Evolutionary conservation across 2,797 vertebrate genomes (phyloP), one percentile per base, ranked within the genome.

Genomic region (Eulemur mongoz): DNA sequence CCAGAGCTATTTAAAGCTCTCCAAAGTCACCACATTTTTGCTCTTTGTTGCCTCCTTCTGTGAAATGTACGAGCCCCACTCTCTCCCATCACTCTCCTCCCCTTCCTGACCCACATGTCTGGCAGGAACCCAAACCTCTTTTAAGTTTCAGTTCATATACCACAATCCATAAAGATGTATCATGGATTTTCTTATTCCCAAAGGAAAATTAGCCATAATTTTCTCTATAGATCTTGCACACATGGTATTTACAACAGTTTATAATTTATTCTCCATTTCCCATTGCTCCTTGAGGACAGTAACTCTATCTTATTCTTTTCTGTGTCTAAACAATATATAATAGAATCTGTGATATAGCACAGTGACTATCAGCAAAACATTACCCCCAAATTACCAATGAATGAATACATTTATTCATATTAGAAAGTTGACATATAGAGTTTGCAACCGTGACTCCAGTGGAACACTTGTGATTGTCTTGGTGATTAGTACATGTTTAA

Each of bases 121-220:
- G n/a, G 15, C 14, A 78, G 93, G 25, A 59, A 27, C 20, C 8
- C 38, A 57, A 43, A 80, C 18, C 45, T 73, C 23, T 59, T 73
- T 89, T 32, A 90, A 57, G 3, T 54, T 69, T 82, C 25, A 43
- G 25, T 50, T 82, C n/a, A 43, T 35, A 2, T 1, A 35, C 17
- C 22, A 78, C 13, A 65, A 32, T 85, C 25, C 50, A 90, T n/a
- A 92, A 63, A 78, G 22, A 75, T 67, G 43, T 32, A 15, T 40
- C 22, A 38, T 45, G 3, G 20, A 50, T 87, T 84, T 89, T 61
- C 14, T 54, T 84, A 35, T 32, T 50, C 13, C 13, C 25, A 43
- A 85, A 75, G 63, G 78, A 88, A 88, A 88, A 57, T 81, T 79
- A 27, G 18, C 38, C 17, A 7, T 43, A 94, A 32, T 48, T 84